Conservation (phyloP, 2,888 invertebrate species). For the Liopterus haemorrhoidalis region DNA sequence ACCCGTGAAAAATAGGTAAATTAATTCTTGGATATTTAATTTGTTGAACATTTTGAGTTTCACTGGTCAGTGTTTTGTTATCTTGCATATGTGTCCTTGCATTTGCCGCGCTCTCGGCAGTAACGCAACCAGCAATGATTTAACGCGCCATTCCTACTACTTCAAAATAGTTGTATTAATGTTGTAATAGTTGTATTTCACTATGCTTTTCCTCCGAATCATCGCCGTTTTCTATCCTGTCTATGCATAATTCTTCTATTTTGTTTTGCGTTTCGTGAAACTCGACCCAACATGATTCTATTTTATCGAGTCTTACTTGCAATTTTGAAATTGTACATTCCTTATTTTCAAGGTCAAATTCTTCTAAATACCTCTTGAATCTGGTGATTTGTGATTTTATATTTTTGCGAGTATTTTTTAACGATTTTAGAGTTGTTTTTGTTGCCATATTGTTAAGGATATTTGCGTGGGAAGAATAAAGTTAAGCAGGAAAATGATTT, state of each 20-base stretch:
- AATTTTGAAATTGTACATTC: not conserved
- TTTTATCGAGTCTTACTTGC: not conserved
- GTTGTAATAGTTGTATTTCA: not conserved
- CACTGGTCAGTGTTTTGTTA: not conserved
- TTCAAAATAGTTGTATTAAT: not conserved
- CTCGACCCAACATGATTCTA: not conserved
- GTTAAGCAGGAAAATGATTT: too few species aligned
- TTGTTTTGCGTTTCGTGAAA: not conserved
- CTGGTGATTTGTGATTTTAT: not conserved
- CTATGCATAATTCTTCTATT: not conserved
- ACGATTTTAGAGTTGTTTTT: too few species aligned
- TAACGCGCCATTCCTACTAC: too few species aligned
- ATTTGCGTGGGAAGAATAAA: too few species aligned
- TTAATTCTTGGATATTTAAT: constrained; percentile 19
- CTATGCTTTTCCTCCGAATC: too few species aligned
- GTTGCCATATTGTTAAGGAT: too few species aligned
- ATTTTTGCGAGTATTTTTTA: not conserved
- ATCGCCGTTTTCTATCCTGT: not conserved
- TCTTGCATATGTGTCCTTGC: not conserved
- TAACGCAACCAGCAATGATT: too few species aligned
- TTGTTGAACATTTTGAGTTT: constrained; percentile 1
- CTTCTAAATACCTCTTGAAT: not conserved
- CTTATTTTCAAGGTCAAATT: not conserved
- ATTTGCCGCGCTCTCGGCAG: too few species aligned
- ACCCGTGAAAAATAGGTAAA: constrained; percentile 16